Conservation (phyloP, 1,140 invertebrate genomes). For the Himalopsyche phryganea region DNA sequence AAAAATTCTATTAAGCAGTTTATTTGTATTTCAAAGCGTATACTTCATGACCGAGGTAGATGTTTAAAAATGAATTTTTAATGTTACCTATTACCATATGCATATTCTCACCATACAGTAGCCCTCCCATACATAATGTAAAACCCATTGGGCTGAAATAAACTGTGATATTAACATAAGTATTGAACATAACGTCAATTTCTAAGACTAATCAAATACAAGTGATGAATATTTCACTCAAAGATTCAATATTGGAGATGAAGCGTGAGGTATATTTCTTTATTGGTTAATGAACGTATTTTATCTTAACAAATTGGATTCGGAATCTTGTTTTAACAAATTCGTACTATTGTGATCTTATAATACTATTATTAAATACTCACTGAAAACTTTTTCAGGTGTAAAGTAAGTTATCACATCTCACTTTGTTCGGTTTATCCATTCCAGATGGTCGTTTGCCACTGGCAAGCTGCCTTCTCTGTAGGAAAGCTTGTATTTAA, state of each 20-base stretch:
- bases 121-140: neutral
- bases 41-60: neutral
- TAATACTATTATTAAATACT: no score
- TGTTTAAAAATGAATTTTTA: neutral
- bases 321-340: neutral
- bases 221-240: constrained; percentile 3
- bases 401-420: no score
- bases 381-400: no score
- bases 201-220: constrained; percentile 1
- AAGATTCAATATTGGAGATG: neutral
- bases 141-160: constrained; percentile 10
- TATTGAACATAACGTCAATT: constrained; percentile 25
- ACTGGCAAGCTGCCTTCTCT: no score
- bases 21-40: neutral
- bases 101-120: constrained; percentile 5
- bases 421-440: no score
- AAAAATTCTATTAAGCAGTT: neutral
- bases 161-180: constrained; percentile 29
- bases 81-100: constrained; percentile 12
- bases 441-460: no score
- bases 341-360: constrained; percentile 1
- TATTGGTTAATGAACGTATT: neutral
- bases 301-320: neutral
- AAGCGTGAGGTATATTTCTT: neutral
- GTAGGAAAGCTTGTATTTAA: no score